Conservation (phyloP, 92 coral and sea anemone genomes). For the Plumapathes pennacea region DNA sequence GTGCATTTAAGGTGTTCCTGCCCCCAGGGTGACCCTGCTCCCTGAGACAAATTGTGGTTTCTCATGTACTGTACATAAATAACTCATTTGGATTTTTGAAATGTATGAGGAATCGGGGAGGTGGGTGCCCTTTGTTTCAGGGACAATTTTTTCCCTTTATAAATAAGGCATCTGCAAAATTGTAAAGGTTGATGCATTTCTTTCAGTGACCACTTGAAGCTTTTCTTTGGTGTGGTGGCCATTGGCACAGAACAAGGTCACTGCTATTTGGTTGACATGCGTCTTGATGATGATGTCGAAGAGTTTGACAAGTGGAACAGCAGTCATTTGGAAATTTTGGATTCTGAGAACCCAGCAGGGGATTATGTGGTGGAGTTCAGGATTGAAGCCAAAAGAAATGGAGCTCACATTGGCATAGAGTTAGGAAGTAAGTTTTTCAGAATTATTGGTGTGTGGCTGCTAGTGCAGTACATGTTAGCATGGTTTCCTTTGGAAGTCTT, state of each 20-base stretch:
- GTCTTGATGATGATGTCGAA: conserved; percentile 89
- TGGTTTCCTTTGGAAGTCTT: too few relatives aligned
- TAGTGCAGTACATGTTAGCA: too few relatives aligned
- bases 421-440: conserved; percentile 81
- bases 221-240: conserved; percentile 85
- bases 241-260: conserved; percentile 93
- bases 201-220: conserved; percentile 67
- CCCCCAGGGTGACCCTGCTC: too few relatives aligned
- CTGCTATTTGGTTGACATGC: conserved; percentile 79
- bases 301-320: conserved; percentile 96
- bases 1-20: too few relatives aligned
- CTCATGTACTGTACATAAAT: too few relatives aligned
- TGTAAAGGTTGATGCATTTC: background rate
- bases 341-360: conserved; percentile 44
- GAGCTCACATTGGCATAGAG: conserved; percentile 84
- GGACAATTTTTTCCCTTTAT: too few relatives aligned
- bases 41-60: too few relatives aligned
- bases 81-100: too few relatives aligned
- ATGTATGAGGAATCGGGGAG: too few relatives aligned
- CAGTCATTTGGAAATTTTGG: conserved; percentile 71
- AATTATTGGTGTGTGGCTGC: too few relatives aligned
- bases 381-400: conserved; percentile 65
- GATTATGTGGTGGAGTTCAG: conserved; percentile 57
- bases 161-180: too few relatives aligned
- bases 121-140: too few relatives aligned